Conservation (phyloP, 2,113 vertebrate species). For the Caloenas nicobarica region DNA sequence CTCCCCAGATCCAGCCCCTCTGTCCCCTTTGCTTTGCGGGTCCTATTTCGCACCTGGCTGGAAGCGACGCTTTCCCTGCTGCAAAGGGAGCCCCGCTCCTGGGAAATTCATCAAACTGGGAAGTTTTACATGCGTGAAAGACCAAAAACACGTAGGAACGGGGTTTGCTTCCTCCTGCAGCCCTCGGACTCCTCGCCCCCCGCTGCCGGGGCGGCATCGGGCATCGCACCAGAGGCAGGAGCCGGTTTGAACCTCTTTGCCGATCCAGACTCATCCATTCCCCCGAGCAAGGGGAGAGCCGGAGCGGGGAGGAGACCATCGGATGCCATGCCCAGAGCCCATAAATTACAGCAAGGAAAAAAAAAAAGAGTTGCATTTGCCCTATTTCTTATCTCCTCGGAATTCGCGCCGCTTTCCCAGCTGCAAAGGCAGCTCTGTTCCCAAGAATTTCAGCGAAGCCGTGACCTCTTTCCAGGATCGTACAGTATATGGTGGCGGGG, state of each 20-base stretch:
- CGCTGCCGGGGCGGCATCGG: too few species aligned
- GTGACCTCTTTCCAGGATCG: constrained; percentile 51
- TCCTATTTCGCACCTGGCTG: too few species aligned
- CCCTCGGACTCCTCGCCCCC: too few species aligned
- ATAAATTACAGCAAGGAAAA: neutral
- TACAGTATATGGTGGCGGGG: constrained; percentile 26
- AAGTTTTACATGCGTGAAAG: neutral
- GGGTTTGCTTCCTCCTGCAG: too few species aligned
- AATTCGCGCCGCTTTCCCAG: constrained; percentile 20
- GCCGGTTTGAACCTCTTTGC: neutral
- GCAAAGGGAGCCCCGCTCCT: too few species aligned
- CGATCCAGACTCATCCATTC: neutral
- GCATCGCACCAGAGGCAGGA: neutral
- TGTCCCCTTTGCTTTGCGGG: too few species aligned
- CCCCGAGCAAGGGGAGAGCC: neutral
- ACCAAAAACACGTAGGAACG: too few species aligned
- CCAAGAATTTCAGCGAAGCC: constrained; percentile 39
- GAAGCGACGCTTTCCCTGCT: too few species aligned
- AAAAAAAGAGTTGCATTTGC: neutral
- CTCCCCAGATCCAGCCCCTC: too few species aligned
- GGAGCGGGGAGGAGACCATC: neutral
- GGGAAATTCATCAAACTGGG: too few species aligned
- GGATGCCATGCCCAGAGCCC: neutral
- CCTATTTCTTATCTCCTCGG: constrained; percentile 44
- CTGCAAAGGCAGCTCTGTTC: constrained; percentile 44